These are phyloP conservation scores for Botia kubotai DNA, from an alignment of 2,797 vertebrate genomes.

Conservation along the genomic window DNA sequence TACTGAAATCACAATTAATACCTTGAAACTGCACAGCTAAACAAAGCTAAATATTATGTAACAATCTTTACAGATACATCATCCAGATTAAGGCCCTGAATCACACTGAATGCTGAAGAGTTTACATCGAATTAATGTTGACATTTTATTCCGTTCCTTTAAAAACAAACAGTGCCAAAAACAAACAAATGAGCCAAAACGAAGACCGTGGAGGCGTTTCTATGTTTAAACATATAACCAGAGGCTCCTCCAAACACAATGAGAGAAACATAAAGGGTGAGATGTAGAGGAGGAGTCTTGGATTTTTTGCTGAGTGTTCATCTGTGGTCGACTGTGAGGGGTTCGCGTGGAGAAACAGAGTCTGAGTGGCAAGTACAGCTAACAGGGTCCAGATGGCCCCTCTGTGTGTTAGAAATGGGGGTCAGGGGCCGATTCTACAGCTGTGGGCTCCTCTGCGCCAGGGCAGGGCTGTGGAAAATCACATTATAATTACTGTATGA, in stretches of 20 bases:
- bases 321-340: conserved; percentile 59
- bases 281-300: conserved; percentile 42
- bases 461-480: conserved; percentile 51
- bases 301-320: conserved; percentile 61
- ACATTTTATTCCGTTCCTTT: not conserved
- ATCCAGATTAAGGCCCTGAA: not conserved
- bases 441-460: conserved; percentile 48
- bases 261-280: conserved; percentile 54
- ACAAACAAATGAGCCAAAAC: conserved; percentile 37
- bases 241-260: conserved; percentile 43
- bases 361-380: conserved; percentile 56
- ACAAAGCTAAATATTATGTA: not conserved
- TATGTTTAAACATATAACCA: conserved; percentile 31
- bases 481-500: conserved; percentile 47
- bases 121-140: conserved; percentile 19
- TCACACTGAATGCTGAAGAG: not conserved
- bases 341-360: conserved; percentile 45
- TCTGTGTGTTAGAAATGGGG: conserved; percentile 19
- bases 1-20: not conserved
- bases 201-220: conserved; percentile 53
- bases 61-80: not conserved
- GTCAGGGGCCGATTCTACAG: conserved; percentile 58
- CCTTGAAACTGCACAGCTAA: not conserved
- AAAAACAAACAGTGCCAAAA: conserved; percentile 27
- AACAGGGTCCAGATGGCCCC: conserved; percentile 54